phyloP scores from a whole-genome alignment of 2,113 vertebrate genomes.

The Variabilichromis moorii region DNA sequence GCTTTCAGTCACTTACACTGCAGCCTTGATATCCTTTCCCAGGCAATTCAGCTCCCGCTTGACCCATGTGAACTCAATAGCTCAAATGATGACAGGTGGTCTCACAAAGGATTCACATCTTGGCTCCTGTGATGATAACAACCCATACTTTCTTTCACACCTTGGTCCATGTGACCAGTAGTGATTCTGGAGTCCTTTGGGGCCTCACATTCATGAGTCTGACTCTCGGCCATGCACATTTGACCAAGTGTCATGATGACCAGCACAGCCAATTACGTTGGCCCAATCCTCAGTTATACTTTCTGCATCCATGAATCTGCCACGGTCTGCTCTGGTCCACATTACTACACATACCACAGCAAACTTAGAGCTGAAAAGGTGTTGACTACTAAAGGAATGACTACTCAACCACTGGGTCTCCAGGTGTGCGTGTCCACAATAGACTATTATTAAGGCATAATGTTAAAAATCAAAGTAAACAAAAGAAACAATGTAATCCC shows the following conservation, averaged over 20 bases:
- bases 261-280: rapidly evolving
- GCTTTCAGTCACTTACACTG: neutral
- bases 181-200: neutral
- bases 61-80: neutral
- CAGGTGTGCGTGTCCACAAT: neutral
- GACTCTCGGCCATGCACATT: rapidly evolving
- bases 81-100: neutral
- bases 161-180: neutral
- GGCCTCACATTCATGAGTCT: neutral
- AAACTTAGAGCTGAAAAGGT: neutral
- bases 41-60: neutral
- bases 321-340: rapidly evolving
- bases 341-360: neutral
- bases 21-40: neutral
- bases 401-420: neutral
- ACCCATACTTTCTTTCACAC: neutral
- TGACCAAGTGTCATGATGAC: neutral
- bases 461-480: neutral
- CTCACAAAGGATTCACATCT: neutral
- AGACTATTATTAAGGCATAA: neutral
- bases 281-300: neutral
- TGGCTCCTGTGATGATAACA: neutral
- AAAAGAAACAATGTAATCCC: neutral
- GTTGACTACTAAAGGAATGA: neutral
- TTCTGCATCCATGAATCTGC: neutral